Evolutionary conservation across 2,113 vertebrate genomes (phyloP), one percentile per base, ranked within the genome.

Genomic region (Ceyx melanurus): DNA sequence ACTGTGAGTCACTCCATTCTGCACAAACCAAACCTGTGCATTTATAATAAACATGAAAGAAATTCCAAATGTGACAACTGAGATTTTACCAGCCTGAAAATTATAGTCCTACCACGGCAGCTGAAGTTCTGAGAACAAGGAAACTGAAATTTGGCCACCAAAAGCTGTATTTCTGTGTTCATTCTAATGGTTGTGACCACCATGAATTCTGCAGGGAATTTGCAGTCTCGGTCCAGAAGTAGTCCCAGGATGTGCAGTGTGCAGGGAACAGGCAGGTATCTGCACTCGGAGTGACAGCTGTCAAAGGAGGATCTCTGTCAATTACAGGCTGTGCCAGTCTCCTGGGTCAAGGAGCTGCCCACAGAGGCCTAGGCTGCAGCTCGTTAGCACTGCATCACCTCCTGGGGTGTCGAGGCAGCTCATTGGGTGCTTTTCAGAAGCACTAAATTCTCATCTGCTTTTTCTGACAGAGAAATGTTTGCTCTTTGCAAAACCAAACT

Each of bases 21-120:
- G 60, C n/a, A 26, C 89, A 95, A 96, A 95, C 93, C 89, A 94
- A 96, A 93, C 64, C n/a, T 1, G 0, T 73, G 82, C 90, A 89
- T 95, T 95, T 90, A 94, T 60, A 91, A 68, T 82, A 95, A 94
- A 88, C 6, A 11, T 61, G 75, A 80, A 97, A 94, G 85, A 91
- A 93, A 91, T 60, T 66, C 74, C 64, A 85, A 73, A 89, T 82
- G 51, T 80, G 78, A 93, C 89, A 95, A 82, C 13, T 91, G 89
- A 91, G 79, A 71, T 92, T 93, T 95, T 92, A 94, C 72, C 71
- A 92, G 84, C 86, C 81, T 84, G 62, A 66, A 92, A 94, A 93
- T 96, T 89, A 94, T 40, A 95, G 78, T 72, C 82, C 82, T 71
- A 29, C 35, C 51, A 60, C 3, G 37, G 15, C 40, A 85, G 80